Conservation (phyloP, 2,797 vertebrate genomes). For the Calcarius lapponicus region DNA sequence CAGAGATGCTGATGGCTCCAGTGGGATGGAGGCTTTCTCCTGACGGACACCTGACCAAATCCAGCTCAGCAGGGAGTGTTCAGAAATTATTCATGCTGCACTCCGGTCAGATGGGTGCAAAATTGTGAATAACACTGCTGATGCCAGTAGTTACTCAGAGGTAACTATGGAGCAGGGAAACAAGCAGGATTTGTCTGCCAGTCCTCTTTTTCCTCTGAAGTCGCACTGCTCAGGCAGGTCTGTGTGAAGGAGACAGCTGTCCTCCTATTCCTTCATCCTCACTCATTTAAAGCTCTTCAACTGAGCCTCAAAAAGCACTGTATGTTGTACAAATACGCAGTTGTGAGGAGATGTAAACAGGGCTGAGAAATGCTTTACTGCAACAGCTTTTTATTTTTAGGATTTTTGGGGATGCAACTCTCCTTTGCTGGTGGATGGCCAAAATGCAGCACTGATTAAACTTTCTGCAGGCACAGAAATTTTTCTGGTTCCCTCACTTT, state of each 20-base stretch:
- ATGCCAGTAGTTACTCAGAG: not conserved
- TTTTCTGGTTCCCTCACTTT: not conserved
- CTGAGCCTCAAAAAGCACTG: not conserved
- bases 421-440: not conserved
- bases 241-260: not conserved
- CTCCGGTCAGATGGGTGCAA: not conserved
- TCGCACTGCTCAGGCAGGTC: not conserved
- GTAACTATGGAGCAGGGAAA: not conserved
- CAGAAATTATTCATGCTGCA: not conserved
- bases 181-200: not conserved
- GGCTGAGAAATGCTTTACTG: not conserved
- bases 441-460: not conserved
- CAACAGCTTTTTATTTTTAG: not conserved
- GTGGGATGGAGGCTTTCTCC: not conserved
- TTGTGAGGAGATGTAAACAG: not conserved
- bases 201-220: not conserved
- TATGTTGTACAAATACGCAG: not conserved
- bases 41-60: not conserved
- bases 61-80: not conserved
- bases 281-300: not conserved
- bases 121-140: not conserved
- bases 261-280: not conserved
- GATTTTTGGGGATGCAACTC: not conserved
- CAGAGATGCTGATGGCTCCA: not conserved
- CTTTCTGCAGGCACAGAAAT: not conserved